Conservation (phyloP, 2,113 vertebrate genomes). For the Lycaon pictus region DNA sequence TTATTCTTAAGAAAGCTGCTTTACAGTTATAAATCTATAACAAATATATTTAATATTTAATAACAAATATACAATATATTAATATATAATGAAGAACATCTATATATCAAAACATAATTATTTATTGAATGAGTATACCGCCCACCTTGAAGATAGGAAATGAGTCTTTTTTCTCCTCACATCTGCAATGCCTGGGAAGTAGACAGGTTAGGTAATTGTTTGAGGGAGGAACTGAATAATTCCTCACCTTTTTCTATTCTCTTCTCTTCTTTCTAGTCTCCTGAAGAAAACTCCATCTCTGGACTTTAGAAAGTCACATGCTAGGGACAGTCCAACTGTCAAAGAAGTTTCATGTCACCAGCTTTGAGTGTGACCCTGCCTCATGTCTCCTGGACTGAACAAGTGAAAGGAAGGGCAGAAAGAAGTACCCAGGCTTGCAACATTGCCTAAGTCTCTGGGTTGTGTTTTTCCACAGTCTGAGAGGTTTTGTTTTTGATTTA, state of each 20-base stretch:
- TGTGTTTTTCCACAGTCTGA: conserved; percentile 54
- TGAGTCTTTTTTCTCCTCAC: neutral
- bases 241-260: neutral
- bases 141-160: neutral
- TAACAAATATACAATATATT: neutral
- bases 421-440: neutral
- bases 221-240: neutral
- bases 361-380: neutral
- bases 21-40: neutral
- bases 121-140: neutral
- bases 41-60: neutral
- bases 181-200: neutral
- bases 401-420: neutral
- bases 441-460: conserved; percentile 48
- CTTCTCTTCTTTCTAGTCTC: neutral
- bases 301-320: neutral
- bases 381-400: neutral
- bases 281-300: neutral
- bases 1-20: neutral
- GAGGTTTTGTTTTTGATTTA: conserved; percentile 77
- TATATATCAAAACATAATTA: neutral
- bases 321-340: neutral
- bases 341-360: neutral
- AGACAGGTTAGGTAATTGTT: neutral
- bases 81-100: neutral